These are phyloP conservation scores for Natator depressus DNA, from an alignment of 2,113 vertebrate species.

Conservation along the genomic window DNA sequence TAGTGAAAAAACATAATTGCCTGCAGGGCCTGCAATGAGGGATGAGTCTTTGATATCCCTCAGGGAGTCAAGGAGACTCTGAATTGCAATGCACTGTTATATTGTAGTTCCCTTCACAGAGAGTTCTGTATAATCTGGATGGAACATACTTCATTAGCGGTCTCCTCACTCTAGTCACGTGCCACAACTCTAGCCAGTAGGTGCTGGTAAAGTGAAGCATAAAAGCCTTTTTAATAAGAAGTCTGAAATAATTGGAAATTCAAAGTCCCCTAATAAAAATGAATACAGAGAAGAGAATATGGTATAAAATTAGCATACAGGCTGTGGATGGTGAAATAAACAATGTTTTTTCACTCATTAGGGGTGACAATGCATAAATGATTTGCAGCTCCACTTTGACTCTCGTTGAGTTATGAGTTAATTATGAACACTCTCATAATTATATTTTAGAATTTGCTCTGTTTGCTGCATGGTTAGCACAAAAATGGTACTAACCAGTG, in stretches of 20 bases:
- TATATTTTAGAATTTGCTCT: conserved; percentile 64
- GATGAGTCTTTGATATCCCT: not conserved
- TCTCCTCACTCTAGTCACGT: not conserved
- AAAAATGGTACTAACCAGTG: conserved; percentile 54
- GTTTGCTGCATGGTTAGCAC: conserved; percentile 55
- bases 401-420: conserved; percentile 61
- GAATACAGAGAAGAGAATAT: not conserved
- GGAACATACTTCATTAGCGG: not conserved
- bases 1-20: not conserved
- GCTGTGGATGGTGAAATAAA: conserved; percentile 50
- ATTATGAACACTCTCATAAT: conserved; percentile 71
- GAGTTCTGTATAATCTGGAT: not conserved
- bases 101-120: not conserved
- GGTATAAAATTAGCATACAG: conserved; percentile 24
- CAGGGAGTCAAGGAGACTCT: not conserved
- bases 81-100: not conserved
- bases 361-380: conserved; percentile 63
- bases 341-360: conserved; percentile 48
- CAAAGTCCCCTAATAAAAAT: not conserved
- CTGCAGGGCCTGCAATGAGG: not conserved
- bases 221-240: conserved; percentile 51
- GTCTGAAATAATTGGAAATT: conserved; percentile 44
- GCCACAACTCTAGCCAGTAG: not conserved
- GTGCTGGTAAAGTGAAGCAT: not conserved
- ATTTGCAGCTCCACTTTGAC: conserved; percentile 57